A percentile compares a stretch with the other conserved stretches of the same genome.
These are phyloP conservation scores for Festucalex cinctus DNA, from an alignment of 2,113 vertebrate species.

Conservation along the genomic window DNA sequence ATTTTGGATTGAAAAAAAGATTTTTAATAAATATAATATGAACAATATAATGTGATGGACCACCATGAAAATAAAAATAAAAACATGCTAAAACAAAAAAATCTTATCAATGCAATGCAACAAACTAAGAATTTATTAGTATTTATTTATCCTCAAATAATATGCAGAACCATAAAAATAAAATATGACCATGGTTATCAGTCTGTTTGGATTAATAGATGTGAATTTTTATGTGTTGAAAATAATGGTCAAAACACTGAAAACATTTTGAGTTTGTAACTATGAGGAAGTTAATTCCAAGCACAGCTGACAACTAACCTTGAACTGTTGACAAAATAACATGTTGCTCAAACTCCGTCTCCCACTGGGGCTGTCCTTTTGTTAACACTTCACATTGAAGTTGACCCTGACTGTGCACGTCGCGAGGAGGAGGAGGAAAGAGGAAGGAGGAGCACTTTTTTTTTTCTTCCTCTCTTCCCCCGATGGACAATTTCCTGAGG, in stretches of 20 bases:
- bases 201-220: background rate
- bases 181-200: background rate
- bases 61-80: no score
- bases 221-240: no score
- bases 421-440: background rate
- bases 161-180: no score
- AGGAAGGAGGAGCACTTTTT: conserved; percentile 53
- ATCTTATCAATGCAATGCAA: no score
- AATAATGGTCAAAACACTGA: background rate
- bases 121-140: no score
- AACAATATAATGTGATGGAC: no score
- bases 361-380: conserved; percentile 51
- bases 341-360: background rate
- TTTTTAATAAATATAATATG: no score
- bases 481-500: conserved; percentile 88
- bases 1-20: no score
- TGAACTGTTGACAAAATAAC: conserved; percentile 8
- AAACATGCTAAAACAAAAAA: no score
- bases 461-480: conserved; percentile 30
- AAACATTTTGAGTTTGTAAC: background rate
- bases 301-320: conserved; percentile 1
- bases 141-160: no score
- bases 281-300: background rate
- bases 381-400: conserved; percentile 89
- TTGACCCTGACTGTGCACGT: conserved; percentile 76